Conservation (phyloP, 2,797 vertebrate genomes). For the Hoplostethus mediterraneus region DNA sequence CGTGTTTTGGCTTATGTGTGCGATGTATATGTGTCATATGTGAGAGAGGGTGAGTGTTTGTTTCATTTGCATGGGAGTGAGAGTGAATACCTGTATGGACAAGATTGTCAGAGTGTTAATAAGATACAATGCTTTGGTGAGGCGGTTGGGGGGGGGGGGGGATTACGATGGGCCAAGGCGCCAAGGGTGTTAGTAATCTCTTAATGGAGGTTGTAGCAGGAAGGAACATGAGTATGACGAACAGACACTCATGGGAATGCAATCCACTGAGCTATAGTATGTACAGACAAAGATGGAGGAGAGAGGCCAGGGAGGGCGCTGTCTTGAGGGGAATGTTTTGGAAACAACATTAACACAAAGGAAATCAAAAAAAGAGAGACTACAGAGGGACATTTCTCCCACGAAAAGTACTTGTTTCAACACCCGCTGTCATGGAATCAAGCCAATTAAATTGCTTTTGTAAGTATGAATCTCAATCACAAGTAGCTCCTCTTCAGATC, state of each 20-base stretch:
- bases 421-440: slow-evolving; percentile 79
- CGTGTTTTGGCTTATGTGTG: slow-evolving; percentile 38
- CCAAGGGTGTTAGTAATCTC: slow-evolving; percentile 80
- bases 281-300: slow-evolving; percentile 49
- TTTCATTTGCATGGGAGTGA: slow-evolving; percentile 48
- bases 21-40: slow-evolving; percentile 31
- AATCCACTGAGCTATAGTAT: slow-evolving; percentile 58
- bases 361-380: slow-evolving; percentile 16
- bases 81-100: slow-evolving; percentile 72
- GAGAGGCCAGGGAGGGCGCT: slow-evolving; percentile 47
- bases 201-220: slow-evolving; percentile 80
- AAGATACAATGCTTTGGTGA: slow-evolving; percentile 66
- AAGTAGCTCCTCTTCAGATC: slow-evolving; percentile 55
- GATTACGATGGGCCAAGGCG: slow-evolving; percentile 62
- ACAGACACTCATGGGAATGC: slow-evolving; percentile 71
- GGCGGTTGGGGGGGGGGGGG: slow-evolving; percentile 38
- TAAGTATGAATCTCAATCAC: slow-evolving; percentile 60
- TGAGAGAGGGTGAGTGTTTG: slow-evolving; percentile 33
- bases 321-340: slow-evolving; percentile 62
- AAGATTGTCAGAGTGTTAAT: slow-evolving; percentile 78
- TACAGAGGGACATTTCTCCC: slow-evolving; percentile 26
- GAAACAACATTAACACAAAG: slow-evolving; percentile 26
- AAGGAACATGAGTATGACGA: slow-evolving; percentile 77
- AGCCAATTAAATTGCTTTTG: slow-evolving; percentile 70
- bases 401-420: slow-evolving; percentile 81